These are phyloP conservation scores for Idaea straminata DNA, from an alignment of 2,888 invertebrate species.

Conservation along the genomic window DNA sequence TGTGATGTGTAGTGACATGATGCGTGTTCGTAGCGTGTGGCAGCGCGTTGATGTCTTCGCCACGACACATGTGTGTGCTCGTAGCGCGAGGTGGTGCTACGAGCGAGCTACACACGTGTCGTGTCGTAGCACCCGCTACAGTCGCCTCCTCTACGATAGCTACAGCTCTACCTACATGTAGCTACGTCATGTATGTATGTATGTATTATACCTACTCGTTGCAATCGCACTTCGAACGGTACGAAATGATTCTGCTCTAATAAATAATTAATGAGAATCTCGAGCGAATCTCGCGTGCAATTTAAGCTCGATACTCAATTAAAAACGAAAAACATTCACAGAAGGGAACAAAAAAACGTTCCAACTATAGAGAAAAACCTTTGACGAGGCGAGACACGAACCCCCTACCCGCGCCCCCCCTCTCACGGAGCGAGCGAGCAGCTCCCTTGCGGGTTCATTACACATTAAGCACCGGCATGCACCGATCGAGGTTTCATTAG, in stretches of 20 bases:
- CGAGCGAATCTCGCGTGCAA: constrained; percentile 23
- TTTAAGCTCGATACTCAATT: constrained; percentile 37
- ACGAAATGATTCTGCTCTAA: background rate
- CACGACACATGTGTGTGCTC: constrained; percentile 17
- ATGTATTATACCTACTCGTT: background rate
- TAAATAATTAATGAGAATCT: constrained; percentile 22
- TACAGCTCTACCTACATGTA: constrained; percentile 7
- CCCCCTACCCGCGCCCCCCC: constrained; percentile 30
- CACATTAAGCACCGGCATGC: constrained; percentile 60
- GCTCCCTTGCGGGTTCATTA: constrained; percentile 54
- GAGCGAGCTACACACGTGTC: constrained; percentile 33
- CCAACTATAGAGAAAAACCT: constrained; percentile 49
- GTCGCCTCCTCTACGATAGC: background rate
- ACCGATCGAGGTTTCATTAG: constrained; percentile 78
- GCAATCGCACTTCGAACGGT: background rate
- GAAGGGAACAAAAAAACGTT: constrained; percentile 39
- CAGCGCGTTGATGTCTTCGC: constrained; percentile 39
- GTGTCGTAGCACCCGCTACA: background rate
- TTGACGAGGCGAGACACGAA: constrained; percentile 31
- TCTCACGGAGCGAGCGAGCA: constrained; percentile 26
- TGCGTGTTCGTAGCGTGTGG: constrained; percentile 36
- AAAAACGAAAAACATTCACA: constrained; percentile 38
- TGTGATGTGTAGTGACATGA: constrained; percentile 1
- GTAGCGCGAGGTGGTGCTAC: constrained; percentile 35
- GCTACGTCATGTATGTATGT: background rate